phyloP scores from a whole-genome alignment of 2,113 vertebrate species.

The Rhinopomastus cyanomelas region DNA sequence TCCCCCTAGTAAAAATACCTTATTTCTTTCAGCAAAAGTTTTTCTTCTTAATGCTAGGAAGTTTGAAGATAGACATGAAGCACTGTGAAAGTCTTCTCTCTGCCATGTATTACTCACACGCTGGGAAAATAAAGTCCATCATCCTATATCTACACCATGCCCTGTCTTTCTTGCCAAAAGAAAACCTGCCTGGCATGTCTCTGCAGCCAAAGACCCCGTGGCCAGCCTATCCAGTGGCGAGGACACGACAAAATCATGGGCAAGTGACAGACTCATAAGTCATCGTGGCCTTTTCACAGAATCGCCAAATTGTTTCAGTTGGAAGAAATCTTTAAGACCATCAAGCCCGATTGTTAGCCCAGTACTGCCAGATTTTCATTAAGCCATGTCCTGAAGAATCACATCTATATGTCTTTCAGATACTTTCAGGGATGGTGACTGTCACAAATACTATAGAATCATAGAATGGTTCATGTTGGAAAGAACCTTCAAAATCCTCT shows the following conservation, averaged over 20 bases:
- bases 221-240: not conserved
- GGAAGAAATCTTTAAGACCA: no score
- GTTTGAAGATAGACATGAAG: not conserved
- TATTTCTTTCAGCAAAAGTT: not conserved
- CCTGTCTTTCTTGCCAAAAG: not conserved
- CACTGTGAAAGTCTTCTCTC: not conserved
- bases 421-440: no score
- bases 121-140: not conserved
- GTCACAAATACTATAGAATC: no score
- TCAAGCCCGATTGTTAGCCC: no score
- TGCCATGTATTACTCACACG: not conserved
- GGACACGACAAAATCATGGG: not conserved
- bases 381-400: no score
- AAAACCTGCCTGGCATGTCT: not conserved
- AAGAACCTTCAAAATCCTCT: no score
- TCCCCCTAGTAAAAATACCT: not conserved
- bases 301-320: not conserved
- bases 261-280: not conserved
- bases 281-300: not conserved
- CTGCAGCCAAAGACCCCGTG: not conserved
- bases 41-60: not conserved
- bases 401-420: no score
- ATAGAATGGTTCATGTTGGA: no score
- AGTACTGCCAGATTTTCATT: no score
- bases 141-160: not conserved